These are phyloP conservation scores for Carterocephalus palaemon DNA, from an alignment of 2,888 invertebrate species.

Conservation along the genomic window DNA sequence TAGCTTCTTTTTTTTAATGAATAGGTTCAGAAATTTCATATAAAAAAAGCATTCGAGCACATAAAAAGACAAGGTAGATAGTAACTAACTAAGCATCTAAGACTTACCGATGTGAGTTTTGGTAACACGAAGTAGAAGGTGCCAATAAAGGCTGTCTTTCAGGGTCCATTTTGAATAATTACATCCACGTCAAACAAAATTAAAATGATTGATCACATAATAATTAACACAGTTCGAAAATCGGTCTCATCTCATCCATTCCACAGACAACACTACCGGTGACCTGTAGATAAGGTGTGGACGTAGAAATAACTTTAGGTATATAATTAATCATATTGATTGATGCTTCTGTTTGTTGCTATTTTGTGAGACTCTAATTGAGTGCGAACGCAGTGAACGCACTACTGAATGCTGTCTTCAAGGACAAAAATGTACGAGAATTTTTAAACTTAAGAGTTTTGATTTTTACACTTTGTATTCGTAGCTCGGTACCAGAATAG, in stretches of 20 bases:
- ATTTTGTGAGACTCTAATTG: not conserved
- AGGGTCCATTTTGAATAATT: slow-evolving; percentile 46
- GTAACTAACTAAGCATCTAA: not conserved
- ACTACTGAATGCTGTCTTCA: not conserved
- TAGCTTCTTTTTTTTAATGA: too few species aligned
- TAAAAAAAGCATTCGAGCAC: too few species aligned
- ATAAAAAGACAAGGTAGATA: not conserved
- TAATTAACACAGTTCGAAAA: too few species aligned
- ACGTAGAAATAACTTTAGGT: slow-evolving; percentile 4
- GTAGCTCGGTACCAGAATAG: too few species aligned
- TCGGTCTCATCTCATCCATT: too few species aligned
- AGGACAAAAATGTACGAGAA: too few species aligned
- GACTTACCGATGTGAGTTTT: slow-evolving; percentile 39
- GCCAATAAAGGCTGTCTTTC: slow-evolving; percentile 53
- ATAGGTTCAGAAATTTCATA: too few species aligned
- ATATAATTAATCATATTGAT: slow-evolving; percentile 12
- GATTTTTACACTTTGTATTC: too few species aligned
- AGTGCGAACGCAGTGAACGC: not conserved
- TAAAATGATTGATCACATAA: not conserved
- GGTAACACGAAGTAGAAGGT: slow-evolving; percentile 6
- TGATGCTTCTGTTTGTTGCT: slow-evolving; percentile 4
- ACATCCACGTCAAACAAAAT: too few species aligned
- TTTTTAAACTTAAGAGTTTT: too few species aligned
- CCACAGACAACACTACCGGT: too few species aligned
- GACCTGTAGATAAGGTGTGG: slow-evolving; percentile 10